Conservation (phyloP, 2,113 vertebrate genomes). For the Corythaeola cristata region DNA sequence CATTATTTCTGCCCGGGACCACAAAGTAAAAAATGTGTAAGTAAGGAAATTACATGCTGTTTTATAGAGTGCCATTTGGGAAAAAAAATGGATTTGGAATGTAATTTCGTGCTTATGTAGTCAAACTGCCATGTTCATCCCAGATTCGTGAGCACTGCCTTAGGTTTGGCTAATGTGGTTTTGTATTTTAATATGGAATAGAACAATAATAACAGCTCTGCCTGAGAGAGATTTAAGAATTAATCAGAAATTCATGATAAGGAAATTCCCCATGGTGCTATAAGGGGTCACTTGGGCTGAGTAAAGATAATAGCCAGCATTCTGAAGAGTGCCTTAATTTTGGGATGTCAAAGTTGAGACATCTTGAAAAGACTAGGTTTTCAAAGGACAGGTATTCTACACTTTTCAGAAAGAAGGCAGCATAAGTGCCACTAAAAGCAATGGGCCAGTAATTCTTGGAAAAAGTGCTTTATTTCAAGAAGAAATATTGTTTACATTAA, state of each 20-base stretch:
- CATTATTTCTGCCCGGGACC: background rate
- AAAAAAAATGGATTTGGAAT: background rate
- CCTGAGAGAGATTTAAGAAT: background rate
- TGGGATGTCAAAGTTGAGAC: background rate
- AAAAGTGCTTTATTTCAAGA: background rate
- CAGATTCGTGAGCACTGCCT: background rate
- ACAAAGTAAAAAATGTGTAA: background rate
- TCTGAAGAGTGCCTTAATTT: background rate
- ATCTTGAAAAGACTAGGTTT: background rate
- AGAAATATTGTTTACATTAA: background rate
- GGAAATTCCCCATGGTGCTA: background rate
- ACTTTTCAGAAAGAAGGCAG: background rate
- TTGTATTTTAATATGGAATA: background rate
- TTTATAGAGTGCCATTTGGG: background rate
- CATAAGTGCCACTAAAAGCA: background rate
- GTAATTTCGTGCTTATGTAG: background rate
- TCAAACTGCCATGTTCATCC: background rate
- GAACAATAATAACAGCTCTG: background rate
- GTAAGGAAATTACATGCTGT: background rate
- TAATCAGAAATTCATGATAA: background rate
- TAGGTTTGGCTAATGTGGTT: background rate
- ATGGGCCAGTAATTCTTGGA: background rate
- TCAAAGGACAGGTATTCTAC: background rate
- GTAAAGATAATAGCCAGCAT: background rate
- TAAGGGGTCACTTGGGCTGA: background rate